Percentiles rank a stretch among this genome's conserved stretches.
Evolutionary conservation across 2,888 invertebrate species (phyloP).

Genomic region (Lasioglossum villosulum): DNA sequence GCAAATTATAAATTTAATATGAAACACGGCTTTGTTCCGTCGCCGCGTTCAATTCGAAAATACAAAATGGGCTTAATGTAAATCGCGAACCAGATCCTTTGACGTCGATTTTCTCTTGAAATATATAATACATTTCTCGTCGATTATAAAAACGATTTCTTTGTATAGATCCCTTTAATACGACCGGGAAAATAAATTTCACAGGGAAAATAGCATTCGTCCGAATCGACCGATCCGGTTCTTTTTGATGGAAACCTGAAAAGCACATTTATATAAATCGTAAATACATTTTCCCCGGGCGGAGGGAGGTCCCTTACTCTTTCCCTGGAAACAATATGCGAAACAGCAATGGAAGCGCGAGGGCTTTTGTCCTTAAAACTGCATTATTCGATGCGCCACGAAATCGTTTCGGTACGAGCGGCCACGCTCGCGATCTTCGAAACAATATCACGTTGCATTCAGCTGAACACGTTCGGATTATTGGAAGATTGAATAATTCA

Average conservation of each 20-base stretch:
- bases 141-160: background rate
- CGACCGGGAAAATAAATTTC: background rate
- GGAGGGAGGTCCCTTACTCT: background rate
- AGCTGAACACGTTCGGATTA: constrained; percentile 62
- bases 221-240: background rate
- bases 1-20: background rate
- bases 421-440: constrained; percentile 39
- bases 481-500: constrained; percentile 64
- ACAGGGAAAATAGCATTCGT: background rate
- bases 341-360: background rate
- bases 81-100: background rate
- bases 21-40: background rate
- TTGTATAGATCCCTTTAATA: background rate
- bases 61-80: background rate
- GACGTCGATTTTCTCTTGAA: background rate
- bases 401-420: constrained; percentile 47
- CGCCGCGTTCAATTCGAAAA: background rate
- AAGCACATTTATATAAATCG: background rate
- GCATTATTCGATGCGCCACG: constrained; percentile 37
- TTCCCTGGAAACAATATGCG: background rate
- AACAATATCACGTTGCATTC: constrained; percentile 53
- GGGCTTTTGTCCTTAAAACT: constrained; percentile 29
- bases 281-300: background rate
- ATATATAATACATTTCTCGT: background rate
- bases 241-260: background rate